These are phyloP conservation scores for Channa maculata DNA, from an alignment of 2,113 vertebrate species.

Conservation along the genomic window DNA sequence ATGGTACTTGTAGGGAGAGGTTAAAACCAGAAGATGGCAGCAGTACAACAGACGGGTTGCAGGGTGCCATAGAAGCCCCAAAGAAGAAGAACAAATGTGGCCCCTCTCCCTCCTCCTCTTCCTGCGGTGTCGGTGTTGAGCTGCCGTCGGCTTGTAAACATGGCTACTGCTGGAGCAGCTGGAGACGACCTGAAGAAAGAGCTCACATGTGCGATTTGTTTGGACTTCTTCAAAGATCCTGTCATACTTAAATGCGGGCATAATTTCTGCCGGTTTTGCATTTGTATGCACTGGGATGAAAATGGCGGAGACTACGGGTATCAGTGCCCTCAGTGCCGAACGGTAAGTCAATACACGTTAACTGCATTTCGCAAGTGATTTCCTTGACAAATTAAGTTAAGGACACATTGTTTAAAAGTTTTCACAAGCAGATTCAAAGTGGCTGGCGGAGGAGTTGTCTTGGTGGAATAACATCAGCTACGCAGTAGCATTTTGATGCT, in stretches of 20 bases:
- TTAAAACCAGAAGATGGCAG: too few relatives aligned
- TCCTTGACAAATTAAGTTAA: not conserved
- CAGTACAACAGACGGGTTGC: too few relatives aligned
- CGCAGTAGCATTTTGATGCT: constrained; percentile 7
- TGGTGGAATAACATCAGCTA: not conserved
- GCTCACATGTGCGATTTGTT: constrained; percentile 83
- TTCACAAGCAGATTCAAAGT: not conserved
- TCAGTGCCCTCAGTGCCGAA: constrained; percentile 84
- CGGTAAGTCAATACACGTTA: constrained; percentile 64
- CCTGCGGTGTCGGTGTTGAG: constrained; percentile 28
- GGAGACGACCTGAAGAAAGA: constrained; percentile 80
- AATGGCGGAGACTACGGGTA: constrained; percentile 85
- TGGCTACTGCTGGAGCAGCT: constrained; percentile 77
- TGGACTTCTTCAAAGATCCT: constrained; percentile 83
- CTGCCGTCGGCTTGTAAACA: constrained; percentile 53
- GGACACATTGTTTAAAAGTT: too few relatives aligned
- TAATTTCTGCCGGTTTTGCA: constrained; percentile 84
- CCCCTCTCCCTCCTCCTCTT: constrained; percentile 38
- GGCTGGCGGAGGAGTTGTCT: not conserved
- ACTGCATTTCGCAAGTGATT: not conserved
- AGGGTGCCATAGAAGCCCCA: too few relatives aligned
- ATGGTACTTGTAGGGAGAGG: too few relatives aligned
- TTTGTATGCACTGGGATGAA: constrained; percentile 86
- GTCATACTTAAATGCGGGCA: constrained; percentile 86
- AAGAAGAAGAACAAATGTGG: constrained; percentile 39